A percentile compares a stretch with the other conserved stretches of the same genome.
Evolutionary conservation across 1,140 invertebrate genomes (phyloP).

Genomic region (Drosophila subpulchrella): DNA sequence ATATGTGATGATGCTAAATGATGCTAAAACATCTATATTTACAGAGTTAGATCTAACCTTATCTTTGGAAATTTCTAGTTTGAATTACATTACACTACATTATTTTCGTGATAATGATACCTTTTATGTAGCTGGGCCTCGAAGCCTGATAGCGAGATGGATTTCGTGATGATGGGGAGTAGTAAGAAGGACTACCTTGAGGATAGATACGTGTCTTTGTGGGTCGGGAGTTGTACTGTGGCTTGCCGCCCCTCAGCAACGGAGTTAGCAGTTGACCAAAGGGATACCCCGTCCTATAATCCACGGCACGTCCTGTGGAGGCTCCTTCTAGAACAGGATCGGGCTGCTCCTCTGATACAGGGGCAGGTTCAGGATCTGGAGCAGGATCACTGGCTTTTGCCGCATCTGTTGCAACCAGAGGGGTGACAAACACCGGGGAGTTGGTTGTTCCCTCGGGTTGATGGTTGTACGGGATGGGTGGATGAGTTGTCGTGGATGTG

Average conservation of each 20-base stretch:
- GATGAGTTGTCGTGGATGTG: slow-evolving; percentile 19
- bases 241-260: slow-evolving; percentile 52
- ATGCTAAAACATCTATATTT: neutral
- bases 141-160: slow-evolving; percentile 36
- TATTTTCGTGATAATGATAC: slow-evolving; percentile 15
- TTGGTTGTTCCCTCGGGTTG: slow-evolving; percentile 23
- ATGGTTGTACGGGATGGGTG: slow-evolving; percentile 68
- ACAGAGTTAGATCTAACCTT: too few relatives aligned
- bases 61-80: too few relatives aligned
- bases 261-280: slow-evolving; percentile 76
- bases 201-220: slow-evolving; percentile 48
- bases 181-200: slow-evolving; percentile 26
- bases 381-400: neutral
- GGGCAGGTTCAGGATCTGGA: neutral
- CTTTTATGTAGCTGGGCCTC: slow-evolving; percentile 38
- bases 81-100: too few relatives aligned
- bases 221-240: slow-evolving; percentile 51
- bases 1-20: neutral
- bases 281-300: slow-evolving; percentile 76
- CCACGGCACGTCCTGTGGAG: slow-evolving; percentile 78
- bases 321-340: slow-evolving; percentile 34
- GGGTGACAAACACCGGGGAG: slow-evolving; percentile 57
- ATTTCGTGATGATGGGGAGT: slow-evolving; percentile 30
- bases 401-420: slow-evolving; percentile 16
- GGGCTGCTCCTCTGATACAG: slow-evolving; percentile 18